Base-by-base conservation (phyloP, 2,113 vertebrate species). In the Pogona vitticeps region DNA sequence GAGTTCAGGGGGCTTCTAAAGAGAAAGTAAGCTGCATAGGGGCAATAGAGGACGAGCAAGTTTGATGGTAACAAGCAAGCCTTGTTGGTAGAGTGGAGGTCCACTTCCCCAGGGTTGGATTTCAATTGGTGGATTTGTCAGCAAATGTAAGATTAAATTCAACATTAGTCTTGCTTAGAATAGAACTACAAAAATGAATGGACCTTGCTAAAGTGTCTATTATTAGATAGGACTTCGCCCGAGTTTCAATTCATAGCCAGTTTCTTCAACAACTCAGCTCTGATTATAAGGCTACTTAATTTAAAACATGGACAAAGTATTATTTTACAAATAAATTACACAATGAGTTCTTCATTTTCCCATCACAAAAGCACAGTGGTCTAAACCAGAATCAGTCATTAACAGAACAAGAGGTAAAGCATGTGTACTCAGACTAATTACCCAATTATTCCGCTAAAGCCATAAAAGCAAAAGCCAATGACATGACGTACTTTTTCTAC, bases 331-430 rank as follows among this genome's bases (percentile, higher is more conserved):
- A 94, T 95, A 90, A 89, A 92, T 89, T 73, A 42, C 75, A 71
- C 93, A 94, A 87, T 88, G 85, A 85, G 84, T 89, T 88, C 63
- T 91, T 85, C 89, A 89, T 92, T 94, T 95, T 94, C 88, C 85
- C 86, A 78, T 82, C 91, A 94, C 94, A 93, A 93, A 94, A 91
- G 94, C 91, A 93, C 93, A 94, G 93, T 94, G 89, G 88, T 91
- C 89, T 89, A 89, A 93, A 92, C 91, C 88, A 63, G 82, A 72
- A 91, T 92, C 84, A 91, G 87, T 78, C 90, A 86, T 82, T 90
- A 84, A 91, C 59, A 92, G 77, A 75, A 94, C 83, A 42, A 61
- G 91, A 92, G 61, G 84, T 91, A 85, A 89, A 94, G 42, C n/a
- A 72, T 72, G 88, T 91, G 61, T 91, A 93, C 93, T 83, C 92